Percentiles rank a stretch among this genome's conserved stretches.
Conservation (phyloP, 2,888 invertebrate species). For the Zelleria hepariella region DNA sequence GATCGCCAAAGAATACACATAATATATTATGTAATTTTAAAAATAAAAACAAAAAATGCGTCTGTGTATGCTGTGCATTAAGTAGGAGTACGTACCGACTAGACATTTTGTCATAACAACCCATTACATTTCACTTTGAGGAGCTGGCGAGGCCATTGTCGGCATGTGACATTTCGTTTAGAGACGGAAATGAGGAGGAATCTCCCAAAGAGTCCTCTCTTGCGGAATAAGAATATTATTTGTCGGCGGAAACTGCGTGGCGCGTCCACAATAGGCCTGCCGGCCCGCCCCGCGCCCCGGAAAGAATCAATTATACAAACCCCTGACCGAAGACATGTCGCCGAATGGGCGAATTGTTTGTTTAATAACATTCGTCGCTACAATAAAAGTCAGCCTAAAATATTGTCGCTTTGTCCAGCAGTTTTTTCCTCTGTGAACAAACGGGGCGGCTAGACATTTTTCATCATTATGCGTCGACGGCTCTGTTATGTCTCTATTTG, state of each 20-base stretch:
- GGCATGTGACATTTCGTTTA: constrained; percentile 53
- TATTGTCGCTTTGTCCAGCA: constrained; percentile 50
- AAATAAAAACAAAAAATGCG: too few relatives aligned
- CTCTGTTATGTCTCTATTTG: constrained; percentile 48
- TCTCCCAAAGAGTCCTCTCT: constrained; percentile 51
- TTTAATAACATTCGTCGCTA: constrained; percentile 65
- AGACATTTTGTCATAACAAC: constrained; percentile 64
- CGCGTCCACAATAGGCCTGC: constrained; percentile 37
- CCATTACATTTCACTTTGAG: constrained; percentile 61
- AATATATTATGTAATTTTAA: too few relatives aligned
- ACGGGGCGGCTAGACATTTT: constrained; percentile 40
- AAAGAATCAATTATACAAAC: constrained; percentile 68
- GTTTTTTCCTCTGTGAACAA: constrained; percentile 42
- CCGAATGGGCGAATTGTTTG: constrained; percentile 70
- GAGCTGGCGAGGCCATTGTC: constrained; percentile 49
- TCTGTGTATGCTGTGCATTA: too few relatives aligned
- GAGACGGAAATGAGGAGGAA: constrained; percentile 63
- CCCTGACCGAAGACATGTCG: constrained; percentile 53
- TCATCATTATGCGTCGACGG: constrained; percentile 35
- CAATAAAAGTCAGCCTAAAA: constrained; percentile 60
- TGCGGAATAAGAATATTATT: constrained; percentile 55
- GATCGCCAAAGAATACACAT: too few relatives aligned
- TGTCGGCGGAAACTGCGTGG: constrained; percentile 35
- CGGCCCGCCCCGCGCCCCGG: constrained; percentile 51
- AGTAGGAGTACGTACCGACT: constrained; percentile 15